phyloP scores from a whole-genome alignment of 2,888 invertebrate genomes.

The Onthophagus sagittarius region DNA sequence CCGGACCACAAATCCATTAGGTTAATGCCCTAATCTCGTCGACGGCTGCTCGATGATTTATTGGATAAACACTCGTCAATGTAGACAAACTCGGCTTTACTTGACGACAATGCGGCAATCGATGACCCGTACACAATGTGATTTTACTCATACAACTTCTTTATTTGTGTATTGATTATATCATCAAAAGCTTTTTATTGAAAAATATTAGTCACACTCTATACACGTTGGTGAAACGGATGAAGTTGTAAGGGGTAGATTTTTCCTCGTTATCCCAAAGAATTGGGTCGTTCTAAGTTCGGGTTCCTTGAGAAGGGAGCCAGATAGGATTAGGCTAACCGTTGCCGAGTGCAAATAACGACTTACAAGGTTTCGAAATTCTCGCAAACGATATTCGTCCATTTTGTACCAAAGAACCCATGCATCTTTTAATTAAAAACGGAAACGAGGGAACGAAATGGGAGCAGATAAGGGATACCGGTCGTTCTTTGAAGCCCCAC shows the following conservation, averaged over 20 bases:
- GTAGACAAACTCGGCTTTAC: background rate
- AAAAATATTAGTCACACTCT: background rate
- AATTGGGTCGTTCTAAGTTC: background rate
- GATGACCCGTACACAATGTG: background rate
- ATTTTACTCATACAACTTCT: background rate
- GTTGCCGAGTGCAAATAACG: background rate
- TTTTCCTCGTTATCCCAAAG: background rate
- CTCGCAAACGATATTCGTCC: background rate
- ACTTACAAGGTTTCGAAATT: background rate
- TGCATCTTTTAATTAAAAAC: background rate
- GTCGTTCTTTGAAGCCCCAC: background rate
- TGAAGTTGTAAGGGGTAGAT: background rate
- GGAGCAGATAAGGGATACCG: background rate
- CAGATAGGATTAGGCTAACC: background rate
- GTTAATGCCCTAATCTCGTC: background rate
- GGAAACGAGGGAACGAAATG: background rate
- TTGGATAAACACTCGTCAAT: background rate
- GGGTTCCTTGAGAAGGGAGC: background rate
- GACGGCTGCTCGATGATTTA: background rate
- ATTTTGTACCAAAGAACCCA: background rate
- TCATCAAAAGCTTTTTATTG: background rate
- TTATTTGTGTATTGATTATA: background rate
- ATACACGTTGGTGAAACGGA: background rate
- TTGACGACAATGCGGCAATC: background rate
- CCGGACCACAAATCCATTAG: background rate